These are phyloP conservation scores for Mormyrus proboscirostris DNA, from an alignment of 2,797 vertebrate species.

Conservation along the genomic window DNA sequence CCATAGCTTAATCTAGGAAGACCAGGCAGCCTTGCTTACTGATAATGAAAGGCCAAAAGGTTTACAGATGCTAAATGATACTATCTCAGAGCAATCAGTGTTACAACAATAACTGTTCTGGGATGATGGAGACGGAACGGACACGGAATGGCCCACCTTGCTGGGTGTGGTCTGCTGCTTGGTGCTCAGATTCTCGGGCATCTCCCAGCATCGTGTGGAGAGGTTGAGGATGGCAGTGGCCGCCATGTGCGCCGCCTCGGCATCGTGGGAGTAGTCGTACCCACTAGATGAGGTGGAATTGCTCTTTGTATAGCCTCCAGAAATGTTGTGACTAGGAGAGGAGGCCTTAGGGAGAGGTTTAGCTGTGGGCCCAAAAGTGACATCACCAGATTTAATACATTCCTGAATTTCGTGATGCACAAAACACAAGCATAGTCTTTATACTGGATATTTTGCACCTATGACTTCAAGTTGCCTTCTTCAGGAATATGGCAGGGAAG, in stretches of 20 bases:
- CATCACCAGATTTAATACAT: neutral
- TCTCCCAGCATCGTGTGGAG: conserved; percentile 97
- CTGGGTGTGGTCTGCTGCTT: conserved; percentile 67
- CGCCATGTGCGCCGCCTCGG: conserved; percentile 95
- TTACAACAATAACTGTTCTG: conserved; percentile 45
- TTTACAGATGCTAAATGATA: conserved; percentile 28
- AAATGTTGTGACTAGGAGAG: conserved; percentile 75
- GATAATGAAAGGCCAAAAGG: conserved; percentile 53
- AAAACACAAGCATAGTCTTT: neutral
- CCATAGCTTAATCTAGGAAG: conserved; percentile 55
- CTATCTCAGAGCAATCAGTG: conserved; percentile 56
- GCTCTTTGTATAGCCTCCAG: conserved; percentile 72
- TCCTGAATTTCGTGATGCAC: neutral
- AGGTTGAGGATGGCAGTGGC: conserved; percentile 96
- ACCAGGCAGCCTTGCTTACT: conserved; percentile 57
- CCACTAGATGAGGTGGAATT: conserved; percentile 63
- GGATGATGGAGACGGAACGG: neutral
- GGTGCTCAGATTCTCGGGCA: conserved; percentile 93
- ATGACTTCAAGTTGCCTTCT: neutral
- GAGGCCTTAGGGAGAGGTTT: conserved; percentile 76
- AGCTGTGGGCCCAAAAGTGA: conserved; percentile 52
- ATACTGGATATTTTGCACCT: neutral
- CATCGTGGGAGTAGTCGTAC: conserved; percentile 91
- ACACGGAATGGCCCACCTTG: conserved; percentile 53
- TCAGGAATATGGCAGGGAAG: neutral